Base-by-base conservation (phyloP, 1,140 invertebrate genomes). In the Hypothenemus hampei region DNA sequence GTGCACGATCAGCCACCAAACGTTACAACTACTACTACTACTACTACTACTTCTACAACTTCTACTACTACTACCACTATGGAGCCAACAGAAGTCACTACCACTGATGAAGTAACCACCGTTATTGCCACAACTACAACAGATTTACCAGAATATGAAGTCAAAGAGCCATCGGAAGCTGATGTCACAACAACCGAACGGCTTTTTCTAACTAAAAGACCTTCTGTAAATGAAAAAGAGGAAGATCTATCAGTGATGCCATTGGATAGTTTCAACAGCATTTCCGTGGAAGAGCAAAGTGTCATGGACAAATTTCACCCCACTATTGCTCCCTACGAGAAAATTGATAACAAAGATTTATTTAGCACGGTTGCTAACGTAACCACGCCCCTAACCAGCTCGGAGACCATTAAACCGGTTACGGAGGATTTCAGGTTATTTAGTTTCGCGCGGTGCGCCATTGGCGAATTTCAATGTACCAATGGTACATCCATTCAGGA, bases 381-480 rank as follows among this genome's bases (percentile, higher is more conserved):
- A 37, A 37, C 4, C 15, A 46, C 26, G 10, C 43, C 39, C 31
- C 21, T 33, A 15, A 24, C 47, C 19, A 22, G 26, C 21, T 18
- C 26, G 19, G 58, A 50, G 23, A 59, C 57, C n/a, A 58, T 63
- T 4, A 69, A 64, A 54, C 66, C 65, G 15, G 65, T 67, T 4
- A 64, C 65, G 10, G 68, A 69, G 62, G 65, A 62, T 33, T 68
- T 60, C 48, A 44, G 37, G 10, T 37, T 69, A 15, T 54, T 45
- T 2, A 64, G 70, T 8, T 77, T 77, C 40, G 76, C 78, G 1
- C 36, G 48, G 36, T 51, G 5, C 21, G 37, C 72, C 33, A 63
- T 72, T 41, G 80, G 79, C 0, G 78, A 83, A 66, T 83, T 82
- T 53, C 77, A 81, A 58, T 84, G 82, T 57, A 39, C 67, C 0